Percentiles rank a stretch among this genome's conserved stretches.
Evolutionary conservation across 2,113 vertebrate genomes (phyloP).

Genomic region (Dermatemys mawii): DNA sequence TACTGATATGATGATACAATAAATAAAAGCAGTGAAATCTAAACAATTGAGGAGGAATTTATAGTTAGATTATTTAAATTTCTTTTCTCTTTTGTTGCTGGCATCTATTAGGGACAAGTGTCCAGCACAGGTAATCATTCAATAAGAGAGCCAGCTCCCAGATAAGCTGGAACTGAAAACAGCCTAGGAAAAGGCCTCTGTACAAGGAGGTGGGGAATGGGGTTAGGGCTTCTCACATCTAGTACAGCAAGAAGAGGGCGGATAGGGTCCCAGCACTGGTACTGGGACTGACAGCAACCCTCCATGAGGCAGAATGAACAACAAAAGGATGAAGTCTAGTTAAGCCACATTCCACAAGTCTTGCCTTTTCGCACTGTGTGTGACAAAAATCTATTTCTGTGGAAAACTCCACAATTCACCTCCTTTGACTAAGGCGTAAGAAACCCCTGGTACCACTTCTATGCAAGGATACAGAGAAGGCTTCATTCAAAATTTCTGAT

Average conservation of each 20-base stretch:
- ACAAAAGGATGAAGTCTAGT: not conserved
- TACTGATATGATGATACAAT: not conserved
- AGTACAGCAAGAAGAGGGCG: not conserved
- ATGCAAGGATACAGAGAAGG: not conserved
- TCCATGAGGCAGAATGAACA: not conserved
- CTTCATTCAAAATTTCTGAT: rapidly evolving
- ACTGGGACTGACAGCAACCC: not conserved
- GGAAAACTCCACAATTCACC: not conserved
- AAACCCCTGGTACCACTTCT: not conserved
- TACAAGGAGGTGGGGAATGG: not conserved
- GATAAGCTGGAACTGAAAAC: constrained; percentile 6
- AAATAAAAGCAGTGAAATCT: not conserved
- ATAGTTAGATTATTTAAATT: not conserved
- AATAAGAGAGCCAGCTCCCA: not conserved
- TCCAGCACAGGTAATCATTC: not conserved
- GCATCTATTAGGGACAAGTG: not conserved
- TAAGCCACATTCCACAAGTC: not conserved
- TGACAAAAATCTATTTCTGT: not conserved
- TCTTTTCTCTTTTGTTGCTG: not conserved
- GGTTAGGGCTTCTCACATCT: not conserved
- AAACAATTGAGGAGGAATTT: not conserved
- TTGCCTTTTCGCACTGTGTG: not conserved
- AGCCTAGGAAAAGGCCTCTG: not conserved
- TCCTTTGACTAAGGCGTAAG: not conserved
- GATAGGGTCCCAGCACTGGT: not conserved